These are phyloP conservation scores for Cromileptes altivelis DNA, from an alignment of 2,113 vertebrate genomes.

Conservation along the genomic window DNA sequence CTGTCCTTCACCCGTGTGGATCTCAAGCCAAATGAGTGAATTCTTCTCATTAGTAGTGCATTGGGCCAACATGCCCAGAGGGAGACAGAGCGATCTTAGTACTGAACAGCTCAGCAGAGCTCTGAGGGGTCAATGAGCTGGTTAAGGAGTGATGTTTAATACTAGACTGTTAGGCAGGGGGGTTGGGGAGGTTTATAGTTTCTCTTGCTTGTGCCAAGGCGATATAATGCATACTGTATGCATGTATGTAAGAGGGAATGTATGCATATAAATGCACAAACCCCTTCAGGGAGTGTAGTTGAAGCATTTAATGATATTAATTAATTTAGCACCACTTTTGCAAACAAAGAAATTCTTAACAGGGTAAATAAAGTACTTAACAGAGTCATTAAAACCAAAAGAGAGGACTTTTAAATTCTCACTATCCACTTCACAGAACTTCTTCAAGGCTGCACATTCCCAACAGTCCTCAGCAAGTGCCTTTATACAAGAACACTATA, in stretches of 20 bases:
- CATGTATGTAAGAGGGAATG: conserved; percentile 44
- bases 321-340: conserved; percentile 19
- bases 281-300: conserved; percentile 45
- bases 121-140: conserved; percentile 77
- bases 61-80: conserved; percentile 58
- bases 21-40: conserved; percentile 70
- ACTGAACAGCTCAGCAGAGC: conserved; percentile 69
- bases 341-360: conserved; percentile 33
- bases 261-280: conserved; percentile 59
- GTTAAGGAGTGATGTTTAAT: conserved; percentile 80
- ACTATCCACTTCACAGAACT: conserved; percentile 12
- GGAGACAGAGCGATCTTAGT: conserved; percentile 52
- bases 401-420: conserved; percentile 7
- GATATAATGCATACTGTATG: conserved; percentile 26
- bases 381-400: conserved; percentile 18
- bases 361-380: conserved; percentile 28
- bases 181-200: conserved; percentile 46
- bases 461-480: not conserved
- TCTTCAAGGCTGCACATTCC: conserved; percentile 1
- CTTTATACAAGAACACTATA: not conserved
- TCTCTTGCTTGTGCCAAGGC: conserved; percentile 31
- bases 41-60: conserved; percentile 77
- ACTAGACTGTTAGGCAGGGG: conserved; percentile 58
- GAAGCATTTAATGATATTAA: conserved; percentile 16
- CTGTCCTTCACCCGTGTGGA: conserved; percentile 50